These are phyloP conservation scores for Pseudochaenichthys georgianus DNA, from an alignment of 2,797 vertebrate genomes.

Conservation along the genomic window DNA sequence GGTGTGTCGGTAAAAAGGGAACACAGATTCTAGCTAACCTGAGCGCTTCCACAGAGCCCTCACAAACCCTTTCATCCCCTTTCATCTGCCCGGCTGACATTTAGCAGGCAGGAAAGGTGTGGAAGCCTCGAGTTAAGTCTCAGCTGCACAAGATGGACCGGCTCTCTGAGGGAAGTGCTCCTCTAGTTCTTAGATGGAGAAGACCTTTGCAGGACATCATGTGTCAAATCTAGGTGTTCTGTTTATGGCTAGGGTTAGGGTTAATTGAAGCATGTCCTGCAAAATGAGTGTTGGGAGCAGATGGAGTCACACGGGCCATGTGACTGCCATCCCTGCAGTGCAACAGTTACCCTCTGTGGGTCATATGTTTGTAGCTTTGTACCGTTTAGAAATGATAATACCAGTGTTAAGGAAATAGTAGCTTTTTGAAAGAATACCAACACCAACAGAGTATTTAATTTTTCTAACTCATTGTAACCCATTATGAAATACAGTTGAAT, in stretches of 20 bases:
- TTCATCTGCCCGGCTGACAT: conserved; percentile 70
- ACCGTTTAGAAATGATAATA: no score
- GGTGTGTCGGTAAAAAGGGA: conserved; percentile 36
- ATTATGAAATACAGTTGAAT: no score
- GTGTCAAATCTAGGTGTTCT: conserved; percentile 46
- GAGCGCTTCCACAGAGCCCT: conserved; percentile 63
- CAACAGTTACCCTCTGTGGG: conserved; percentile 3
- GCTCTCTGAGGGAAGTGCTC: conserved; percentile 49
- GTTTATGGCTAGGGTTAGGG: conserved; percentile 17
- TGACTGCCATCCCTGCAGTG: conserved; percentile 8
- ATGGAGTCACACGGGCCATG: conserved; percentile 1
- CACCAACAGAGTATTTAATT: no score
- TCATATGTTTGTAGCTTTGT: conserved; percentile 1
- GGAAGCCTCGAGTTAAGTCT: conserved; percentile 58
- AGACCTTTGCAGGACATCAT: conserved; percentile 63
- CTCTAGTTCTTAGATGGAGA: conserved; percentile 33
- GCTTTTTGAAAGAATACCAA: no score
- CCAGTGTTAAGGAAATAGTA: no score
- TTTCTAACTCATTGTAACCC: no score
- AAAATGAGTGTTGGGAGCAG: conserved; percentile 1
- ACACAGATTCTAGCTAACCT: conserved; percentile 39
- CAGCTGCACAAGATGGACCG: conserved; percentile 59
- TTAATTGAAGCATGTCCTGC: conserved; percentile 30
- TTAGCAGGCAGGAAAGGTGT: conserved; percentile 62
- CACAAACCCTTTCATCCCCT: conserved; percentile 57